A percentile compares a stretch with the other conserved stretches of the same genome.
Evolutionary conservation across 2,797 vertebrate species (phyloP).

Genomic region (Lepilemur ruficaudatus): DNA sequence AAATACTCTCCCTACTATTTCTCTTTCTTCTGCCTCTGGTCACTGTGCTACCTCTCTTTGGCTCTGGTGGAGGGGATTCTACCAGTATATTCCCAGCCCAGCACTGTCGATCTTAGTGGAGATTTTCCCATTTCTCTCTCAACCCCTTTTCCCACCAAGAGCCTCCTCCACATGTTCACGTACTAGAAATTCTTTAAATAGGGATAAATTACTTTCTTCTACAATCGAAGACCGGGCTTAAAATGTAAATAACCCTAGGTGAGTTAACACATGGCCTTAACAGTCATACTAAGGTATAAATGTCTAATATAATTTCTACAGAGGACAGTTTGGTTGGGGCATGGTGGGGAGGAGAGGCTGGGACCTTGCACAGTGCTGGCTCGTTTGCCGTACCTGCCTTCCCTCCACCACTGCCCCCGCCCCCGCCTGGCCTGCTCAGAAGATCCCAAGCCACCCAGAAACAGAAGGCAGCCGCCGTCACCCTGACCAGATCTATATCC

Average conservation of each 20-base stretch:
- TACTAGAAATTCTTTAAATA: constrained; percentile 28
- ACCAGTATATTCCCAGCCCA: not conserved
- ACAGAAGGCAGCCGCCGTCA: not conserved
- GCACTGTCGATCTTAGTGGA: not conserved
- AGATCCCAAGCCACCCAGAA: constrained; percentile 53
- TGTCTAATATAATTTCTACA: constrained; percentile 18
- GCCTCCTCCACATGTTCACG: constrained; percentile 16
- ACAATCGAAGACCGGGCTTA: constrained; percentile 37
- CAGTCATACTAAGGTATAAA: constrained; percentile 35
- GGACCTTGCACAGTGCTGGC: not conserved
- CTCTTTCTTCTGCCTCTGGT: not conserved
- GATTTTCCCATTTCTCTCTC: constrained; percentile 10
- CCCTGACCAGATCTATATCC: constrained; percentile 1
- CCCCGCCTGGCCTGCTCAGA: not conserved
- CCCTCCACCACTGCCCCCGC: not conserved
- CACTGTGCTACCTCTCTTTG: not conserved
- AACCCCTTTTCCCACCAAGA: not conserved
- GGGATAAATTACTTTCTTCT: constrained; percentile 51
- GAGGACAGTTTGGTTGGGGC: not conserved
- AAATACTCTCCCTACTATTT: not conserved
- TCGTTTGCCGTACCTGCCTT: not conserved
- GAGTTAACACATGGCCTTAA: constrained; percentile 29
- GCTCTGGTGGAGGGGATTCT: not conserved
- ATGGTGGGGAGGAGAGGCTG: not conserved
- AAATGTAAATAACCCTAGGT: constrained; percentile 25